Percentiles rank a stretch among this genome's conserved stretches.
phyloP scores from a whole-genome alignment of 2,888 invertebrate species.

The Dendrolimus houi region DNA sequence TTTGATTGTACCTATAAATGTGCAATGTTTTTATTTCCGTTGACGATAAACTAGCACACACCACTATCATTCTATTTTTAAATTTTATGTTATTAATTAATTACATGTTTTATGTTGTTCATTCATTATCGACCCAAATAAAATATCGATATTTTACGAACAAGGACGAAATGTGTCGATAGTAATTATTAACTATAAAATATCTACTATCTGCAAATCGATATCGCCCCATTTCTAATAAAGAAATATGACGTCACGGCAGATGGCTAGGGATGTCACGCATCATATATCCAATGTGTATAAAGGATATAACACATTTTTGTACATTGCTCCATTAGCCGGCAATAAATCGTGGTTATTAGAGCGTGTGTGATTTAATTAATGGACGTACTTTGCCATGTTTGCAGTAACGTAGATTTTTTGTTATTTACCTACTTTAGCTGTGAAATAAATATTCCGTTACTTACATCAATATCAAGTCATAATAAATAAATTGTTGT shows the following conservation, averaged over 20 bases:
- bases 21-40: no score
- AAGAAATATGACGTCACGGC: conserved; percentile 13
- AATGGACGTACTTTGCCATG: conserved; percentile 11
- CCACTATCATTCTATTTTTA: no score
- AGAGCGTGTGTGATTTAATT: conserved; percentile 20
- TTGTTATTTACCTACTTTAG: conserved; percentile 1
- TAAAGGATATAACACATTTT: conserved; percentile 9
- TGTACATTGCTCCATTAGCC: conserved; percentile 5
- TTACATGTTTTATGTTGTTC: no score
- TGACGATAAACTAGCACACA: no score
- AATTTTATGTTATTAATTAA: no score
- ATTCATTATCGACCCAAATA: no score
- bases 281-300: conserved; percentile 12
- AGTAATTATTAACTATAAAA: no score
- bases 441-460: neutral
- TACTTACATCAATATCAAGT: no score
- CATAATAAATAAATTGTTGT: no score
- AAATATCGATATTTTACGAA: no score
- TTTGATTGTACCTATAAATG: no score
- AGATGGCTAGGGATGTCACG: conserved; percentile 47
- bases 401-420: neutral
- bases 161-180: no score
- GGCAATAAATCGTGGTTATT: conserved; percentile 12
- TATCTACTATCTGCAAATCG: neutral
- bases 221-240: neutral